Evolutionary conservation across 2,797 vertebrate genomes (phyloP).

Genomic region (Etheostoma perlongum): DNA sequence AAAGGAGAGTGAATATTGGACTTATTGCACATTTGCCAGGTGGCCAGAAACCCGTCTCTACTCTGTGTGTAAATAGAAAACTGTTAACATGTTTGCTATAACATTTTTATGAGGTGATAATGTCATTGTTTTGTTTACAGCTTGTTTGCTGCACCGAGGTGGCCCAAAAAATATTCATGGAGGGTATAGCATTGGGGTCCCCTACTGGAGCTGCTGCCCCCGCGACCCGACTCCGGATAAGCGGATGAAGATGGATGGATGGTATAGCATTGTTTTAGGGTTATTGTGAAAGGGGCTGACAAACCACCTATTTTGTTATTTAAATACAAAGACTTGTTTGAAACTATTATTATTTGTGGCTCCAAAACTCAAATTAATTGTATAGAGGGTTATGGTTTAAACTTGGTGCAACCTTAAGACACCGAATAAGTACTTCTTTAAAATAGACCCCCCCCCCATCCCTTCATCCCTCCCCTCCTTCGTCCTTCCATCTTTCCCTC

Average conservation of each 20-base stretch:
- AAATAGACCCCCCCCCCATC: constrained; percentile 15
- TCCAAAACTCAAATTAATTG: not conserved
- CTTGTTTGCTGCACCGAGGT: not conserved
- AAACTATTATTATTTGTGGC: not conserved
- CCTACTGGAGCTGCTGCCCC: no score
- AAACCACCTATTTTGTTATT: not conserved
- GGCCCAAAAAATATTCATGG: not conserved
- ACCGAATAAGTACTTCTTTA: constrained; percentile 9
- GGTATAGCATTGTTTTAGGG: not conserved
- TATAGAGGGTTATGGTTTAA: not conserved
- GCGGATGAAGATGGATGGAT: no score
- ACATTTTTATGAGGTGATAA: not conserved
- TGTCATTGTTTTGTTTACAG: not conserved
- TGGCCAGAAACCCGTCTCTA: not conserved
- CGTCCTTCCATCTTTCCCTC: constrained; percentile 50
- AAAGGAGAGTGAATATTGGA: not conserved
- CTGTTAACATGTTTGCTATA: not conserved
- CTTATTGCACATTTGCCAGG: not conserved
- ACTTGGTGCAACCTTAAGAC: not conserved
- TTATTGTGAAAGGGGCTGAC: not conserved
- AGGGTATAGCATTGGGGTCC: not conserved
- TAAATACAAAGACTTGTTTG: not conserved
- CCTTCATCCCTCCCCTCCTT: constrained; percentile 44
- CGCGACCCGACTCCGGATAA: no score
- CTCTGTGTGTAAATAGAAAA: no score